Percentiles rank a stretch among this genome's conserved stretches.
Evolutionary conservation across 2,888 invertebrate genomes (phyloP).

Genomic region (Opisthograptis luteolata): DNA sequence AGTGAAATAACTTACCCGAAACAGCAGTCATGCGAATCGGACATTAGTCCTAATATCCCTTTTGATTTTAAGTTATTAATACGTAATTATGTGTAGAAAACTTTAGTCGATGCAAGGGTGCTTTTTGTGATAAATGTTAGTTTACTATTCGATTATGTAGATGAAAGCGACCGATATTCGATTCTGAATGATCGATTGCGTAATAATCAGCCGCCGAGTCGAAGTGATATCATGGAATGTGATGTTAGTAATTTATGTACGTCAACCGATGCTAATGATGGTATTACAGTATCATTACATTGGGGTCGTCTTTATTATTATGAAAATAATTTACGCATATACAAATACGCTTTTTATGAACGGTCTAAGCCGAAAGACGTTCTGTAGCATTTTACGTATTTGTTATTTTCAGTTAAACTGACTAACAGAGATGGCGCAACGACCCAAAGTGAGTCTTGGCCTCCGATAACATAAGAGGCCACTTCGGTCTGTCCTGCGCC

Average conservation of each 20-base stretch:
- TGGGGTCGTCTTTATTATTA: constrained; percentile 9
- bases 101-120: constrained; percentile 55
- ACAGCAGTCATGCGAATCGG: constrained; percentile 74
- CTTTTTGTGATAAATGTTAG: constrained; percentile 66
- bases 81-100: constrained; percentile 71
- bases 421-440: no score
- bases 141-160: constrained; percentile 74
- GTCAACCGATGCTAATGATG: constrained; percentile 20
- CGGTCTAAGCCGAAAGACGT: no score
- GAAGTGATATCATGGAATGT: constrained; percentile 30
- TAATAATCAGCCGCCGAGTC: constrained; percentile 51
- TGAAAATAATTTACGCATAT: constrained; percentile 2
- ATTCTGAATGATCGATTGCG: constrained; percentile 68
- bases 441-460: no score
- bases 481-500: no score
- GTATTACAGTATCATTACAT: constrained; percentile 18
- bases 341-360: no score
- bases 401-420: no score
- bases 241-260: constrained; percentile 19
- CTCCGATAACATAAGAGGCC: no score
- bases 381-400: no score
- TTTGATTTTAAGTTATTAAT: constrained; percentile 83
- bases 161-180: constrained; percentile 62
- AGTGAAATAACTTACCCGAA: constrained; percentile 73
- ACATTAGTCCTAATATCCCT: constrained; percentile 79